phyloP scores from a whole-genome alignment of 2,113 vertebrate species.

The Ellobius talpinus region DNA sequence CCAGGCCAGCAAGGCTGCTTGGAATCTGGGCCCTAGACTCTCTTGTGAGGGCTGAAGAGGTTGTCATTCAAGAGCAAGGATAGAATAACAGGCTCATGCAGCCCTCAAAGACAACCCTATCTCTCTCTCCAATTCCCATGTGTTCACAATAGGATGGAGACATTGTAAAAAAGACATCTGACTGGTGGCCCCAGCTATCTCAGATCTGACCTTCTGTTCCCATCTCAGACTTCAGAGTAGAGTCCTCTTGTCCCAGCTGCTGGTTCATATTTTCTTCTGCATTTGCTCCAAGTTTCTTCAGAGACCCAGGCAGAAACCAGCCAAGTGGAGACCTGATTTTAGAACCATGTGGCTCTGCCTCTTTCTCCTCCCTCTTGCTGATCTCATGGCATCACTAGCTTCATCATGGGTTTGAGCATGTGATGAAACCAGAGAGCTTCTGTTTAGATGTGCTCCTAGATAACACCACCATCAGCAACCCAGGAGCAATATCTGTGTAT shows the following conservation, averaged over 20 bases:
- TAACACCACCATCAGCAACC: rapidly evolving
- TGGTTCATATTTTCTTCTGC: slow-evolving; percentile 24
- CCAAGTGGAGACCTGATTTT: neutral
- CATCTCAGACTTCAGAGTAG: slow-evolving; percentile 47
- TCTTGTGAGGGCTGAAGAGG: neutral
- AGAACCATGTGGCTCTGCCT: neutral
- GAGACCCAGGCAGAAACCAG: neutral
- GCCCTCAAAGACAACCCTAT: neutral
- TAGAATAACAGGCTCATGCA: slow-evolving; percentile 7
- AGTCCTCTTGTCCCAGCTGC: neutral
- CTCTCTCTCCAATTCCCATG: slow-evolving; percentile 3
- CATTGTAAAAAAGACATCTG: slow-evolving; percentile 21
- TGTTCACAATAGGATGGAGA: neutral
- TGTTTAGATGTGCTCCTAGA: neutral
- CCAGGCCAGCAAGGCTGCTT: neutral
- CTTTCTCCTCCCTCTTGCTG: neutral
- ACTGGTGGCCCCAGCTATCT: slow-evolving; percentile 4
- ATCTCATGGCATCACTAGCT: neutral
- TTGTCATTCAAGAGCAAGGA: slow-evolving; percentile 21
- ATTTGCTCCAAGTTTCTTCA: neutral
- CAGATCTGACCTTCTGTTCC: slow-evolving; percentile 65
- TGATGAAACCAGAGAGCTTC: neutral
- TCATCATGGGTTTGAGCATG: neutral
- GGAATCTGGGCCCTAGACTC: neutral
- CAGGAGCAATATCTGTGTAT: neutral